phyloP scores from a whole-genome alignment of 2,888 invertebrate genomes.

The Drosophila meridionalis region DNA sequence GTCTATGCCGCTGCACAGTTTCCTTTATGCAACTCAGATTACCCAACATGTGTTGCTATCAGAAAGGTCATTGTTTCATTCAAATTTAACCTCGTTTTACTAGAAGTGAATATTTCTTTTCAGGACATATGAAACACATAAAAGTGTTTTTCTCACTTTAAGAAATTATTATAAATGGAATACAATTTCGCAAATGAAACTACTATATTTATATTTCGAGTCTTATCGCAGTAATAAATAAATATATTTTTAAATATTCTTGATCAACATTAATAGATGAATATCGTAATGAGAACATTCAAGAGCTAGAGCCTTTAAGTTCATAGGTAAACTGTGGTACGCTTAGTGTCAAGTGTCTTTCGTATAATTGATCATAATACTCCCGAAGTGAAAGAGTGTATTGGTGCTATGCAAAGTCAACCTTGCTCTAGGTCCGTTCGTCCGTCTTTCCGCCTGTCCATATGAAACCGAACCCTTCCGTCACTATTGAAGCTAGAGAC shows the following conservation, averaged over 20 bases:
- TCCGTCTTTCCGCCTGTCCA: no score
- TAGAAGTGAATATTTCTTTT: background rate
- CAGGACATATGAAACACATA: background rate
- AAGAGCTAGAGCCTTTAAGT: background rate
- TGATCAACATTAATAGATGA: no score
- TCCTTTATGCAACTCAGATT: constrained; percentile 13
- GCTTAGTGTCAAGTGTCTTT: background rate
- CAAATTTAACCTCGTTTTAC: background rate
- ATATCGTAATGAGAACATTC: no score
- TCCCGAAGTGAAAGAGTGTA: no score
- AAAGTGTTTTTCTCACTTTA: background rate
- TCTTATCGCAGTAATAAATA: background rate
- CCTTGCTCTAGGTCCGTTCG: no score
- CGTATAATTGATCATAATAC: background rate
- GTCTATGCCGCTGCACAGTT: constrained; percentile 12
- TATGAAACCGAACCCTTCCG: no score
- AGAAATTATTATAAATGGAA: background rate
- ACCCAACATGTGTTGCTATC: background rate
- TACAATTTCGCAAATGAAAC: no score
- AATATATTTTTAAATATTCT: background rate
- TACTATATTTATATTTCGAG: no score
- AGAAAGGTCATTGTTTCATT: constrained; percentile 7
- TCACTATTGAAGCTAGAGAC: no score
- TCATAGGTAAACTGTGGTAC: no score
- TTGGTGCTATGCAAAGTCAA: no score